These are phyloP conservation scores for Lethrus apterus DNA, from an alignment of 1,140 invertebrate genomes.

Conservation along the genomic window DNA sequence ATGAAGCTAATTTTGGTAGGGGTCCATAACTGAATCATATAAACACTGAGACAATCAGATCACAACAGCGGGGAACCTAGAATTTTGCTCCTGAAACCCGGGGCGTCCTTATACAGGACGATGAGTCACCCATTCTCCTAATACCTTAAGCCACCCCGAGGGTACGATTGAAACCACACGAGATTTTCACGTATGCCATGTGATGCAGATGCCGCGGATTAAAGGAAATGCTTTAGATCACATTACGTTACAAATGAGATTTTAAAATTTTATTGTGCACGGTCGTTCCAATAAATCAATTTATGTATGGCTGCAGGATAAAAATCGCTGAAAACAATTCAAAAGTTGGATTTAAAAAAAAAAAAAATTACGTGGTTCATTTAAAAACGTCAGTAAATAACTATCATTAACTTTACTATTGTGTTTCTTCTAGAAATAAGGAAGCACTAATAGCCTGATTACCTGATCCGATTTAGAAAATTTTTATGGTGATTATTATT, in stretches of 20 bases:
- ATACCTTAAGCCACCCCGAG: slow-evolving; percentile 28
- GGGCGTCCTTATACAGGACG: slow-evolving; percentile 15
- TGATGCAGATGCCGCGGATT: slow-evolving; percentile 21
- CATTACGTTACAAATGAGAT: slow-evolving; percentile 19
- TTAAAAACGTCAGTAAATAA: no score
- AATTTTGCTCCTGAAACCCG: slow-evolving; percentile 18
- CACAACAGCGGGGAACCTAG: slow-evolving; percentile 25
- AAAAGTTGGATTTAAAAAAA: no score
- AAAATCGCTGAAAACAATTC: no score
- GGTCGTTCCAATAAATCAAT: no score
- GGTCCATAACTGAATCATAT: slow-evolving; percentile 25
- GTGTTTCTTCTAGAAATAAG: no score
- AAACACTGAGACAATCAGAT: slow-evolving; percentile 31
- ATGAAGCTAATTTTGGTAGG: slow-evolving; percentile 24
- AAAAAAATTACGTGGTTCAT: no score
- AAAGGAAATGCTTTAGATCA: slow-evolving; percentile 19
- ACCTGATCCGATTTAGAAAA: no score
- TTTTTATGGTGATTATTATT: no score
- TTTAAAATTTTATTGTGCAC: slow-evolving; percentile 21
- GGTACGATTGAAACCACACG: slow-evolving; percentile 24
- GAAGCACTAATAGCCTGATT: no score
- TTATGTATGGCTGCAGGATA: no score
- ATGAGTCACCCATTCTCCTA: slow-evolving; percentile 24
- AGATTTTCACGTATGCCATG: slow-evolving; percentile 16
- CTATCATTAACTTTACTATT: no score